Percentiles rank a stretch among this genome's conserved stretches.
Evolutionary conservation across 1,140 invertebrate species (phyloP).

Genomic region (Heliconius melpomene): DNA sequence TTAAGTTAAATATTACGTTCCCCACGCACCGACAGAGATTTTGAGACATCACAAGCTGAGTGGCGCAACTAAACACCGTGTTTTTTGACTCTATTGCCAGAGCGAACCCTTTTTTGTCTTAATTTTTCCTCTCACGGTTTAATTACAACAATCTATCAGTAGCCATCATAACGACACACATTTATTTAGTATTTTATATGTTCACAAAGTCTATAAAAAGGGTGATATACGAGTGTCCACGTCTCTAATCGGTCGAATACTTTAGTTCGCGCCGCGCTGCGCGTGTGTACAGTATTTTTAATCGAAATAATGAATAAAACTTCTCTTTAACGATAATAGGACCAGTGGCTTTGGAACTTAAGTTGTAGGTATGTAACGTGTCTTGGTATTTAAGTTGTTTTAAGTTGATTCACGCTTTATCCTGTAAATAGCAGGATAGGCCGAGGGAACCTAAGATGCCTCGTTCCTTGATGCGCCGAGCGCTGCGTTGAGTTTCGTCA

Average conservation of each 20-base stretch:
- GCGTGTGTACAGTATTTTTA: not conserved
- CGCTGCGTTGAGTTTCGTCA: too few relatives aligned
- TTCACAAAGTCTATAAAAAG: not conserved
- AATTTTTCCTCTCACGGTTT: not conserved
- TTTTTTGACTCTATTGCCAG: too few relatives aligned
- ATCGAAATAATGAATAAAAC: constrained; percentile 12
- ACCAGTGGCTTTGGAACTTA: not conserved
- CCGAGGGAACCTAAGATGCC: not conserved
- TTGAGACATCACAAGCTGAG: too few relatives aligned
- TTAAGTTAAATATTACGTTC: too few relatives aligned
- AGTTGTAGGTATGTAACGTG: not conserved
- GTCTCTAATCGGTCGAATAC: not conserved
- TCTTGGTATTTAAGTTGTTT: not conserved
- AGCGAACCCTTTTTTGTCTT: not conserved
- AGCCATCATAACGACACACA: not conserved
- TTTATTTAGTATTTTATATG: constrained; percentile 7
- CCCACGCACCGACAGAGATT: too few relatives aligned
- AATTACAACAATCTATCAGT: not conserved
- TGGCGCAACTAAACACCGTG: too few relatives aligned
- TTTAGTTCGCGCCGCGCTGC: not conserved
- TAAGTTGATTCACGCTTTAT: not conserved
- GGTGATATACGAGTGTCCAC: not conserved
- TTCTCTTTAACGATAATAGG: constrained; percentile 8
- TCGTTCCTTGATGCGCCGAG: too few relatives aligned
- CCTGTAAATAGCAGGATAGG: not conserved